A percentile compares a stretch with the other conserved stretches of the same genome.
These are phyloP conservation scores for Arrhopalites spinosus DNA, from an alignment of 2,888 invertebrate genomes.

Conservation along the genomic window DNA sequence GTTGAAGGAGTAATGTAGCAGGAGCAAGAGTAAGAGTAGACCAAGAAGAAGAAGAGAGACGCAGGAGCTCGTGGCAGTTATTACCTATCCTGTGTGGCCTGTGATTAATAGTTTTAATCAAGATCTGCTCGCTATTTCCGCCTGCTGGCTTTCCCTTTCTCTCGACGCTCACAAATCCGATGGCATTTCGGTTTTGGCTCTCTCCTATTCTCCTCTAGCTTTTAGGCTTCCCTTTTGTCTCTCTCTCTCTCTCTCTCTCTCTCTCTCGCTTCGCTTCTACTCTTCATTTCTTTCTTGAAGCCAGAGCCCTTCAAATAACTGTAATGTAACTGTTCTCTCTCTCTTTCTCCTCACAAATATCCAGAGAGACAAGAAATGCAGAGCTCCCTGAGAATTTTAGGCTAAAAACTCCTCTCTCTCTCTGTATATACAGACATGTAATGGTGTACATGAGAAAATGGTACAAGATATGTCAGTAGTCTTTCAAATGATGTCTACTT, in stretches of 20 bases:
- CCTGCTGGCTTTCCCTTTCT: slow-evolving; percentile 46
- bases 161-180: slow-evolving; percentile 41
- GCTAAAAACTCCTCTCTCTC: no score
- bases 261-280: slow-evolving; percentile 1
- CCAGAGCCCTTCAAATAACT: slow-evolving; percentile 29
- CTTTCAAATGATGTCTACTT: not conserved
- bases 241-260: slow-evolving; percentile 12
- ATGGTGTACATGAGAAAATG: no score
- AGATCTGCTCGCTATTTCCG: slow-evolving; percentile 54
- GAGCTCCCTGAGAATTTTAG: not conserved
- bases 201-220: slow-evolving; percentile 20
- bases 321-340: slow-evolving; percentile 15
- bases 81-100: slow-evolving; percentile 50
- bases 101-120: slow-evolving; percentile 57
- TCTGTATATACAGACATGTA: no score
- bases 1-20: slow-evolving; percentile 9
- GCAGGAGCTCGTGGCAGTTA: slow-evolving; percentile 49
- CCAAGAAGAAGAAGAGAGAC: slow-evolving; percentile 32
- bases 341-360: not conserved
- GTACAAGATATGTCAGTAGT: no score
- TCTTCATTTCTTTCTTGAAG: slow-evolving; percentile 12
- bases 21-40: slow-evolving; percentile 4
- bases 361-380: not conserved
- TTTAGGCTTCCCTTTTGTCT: slow-evolving; percentile 17
- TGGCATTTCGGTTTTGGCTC: slow-evolving; percentile 42